Conservation (phyloP, 2,113 vertebrate genomes). For the Grammomys surdaster region DNA sequence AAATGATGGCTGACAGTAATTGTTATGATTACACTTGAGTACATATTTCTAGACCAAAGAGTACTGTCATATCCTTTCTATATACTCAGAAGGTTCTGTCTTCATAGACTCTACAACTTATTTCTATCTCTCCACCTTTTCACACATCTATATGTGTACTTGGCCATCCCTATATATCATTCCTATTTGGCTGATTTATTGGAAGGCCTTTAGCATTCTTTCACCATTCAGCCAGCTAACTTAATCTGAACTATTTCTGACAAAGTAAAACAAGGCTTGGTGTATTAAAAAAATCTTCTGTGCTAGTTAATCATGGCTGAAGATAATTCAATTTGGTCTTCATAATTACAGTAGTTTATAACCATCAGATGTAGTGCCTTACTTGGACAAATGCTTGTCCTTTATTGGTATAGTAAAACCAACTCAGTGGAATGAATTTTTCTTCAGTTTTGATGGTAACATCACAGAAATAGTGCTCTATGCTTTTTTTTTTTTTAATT, state of each 20-base stretch:
- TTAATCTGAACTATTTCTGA: slow-evolving; percentile 80
- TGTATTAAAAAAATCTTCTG: slow-evolving; percentile 80
- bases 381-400: slow-evolving; percentile 71
- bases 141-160: background rate
- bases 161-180: background rate
- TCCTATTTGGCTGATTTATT: background rate
- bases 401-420: slow-evolving; percentile 63
- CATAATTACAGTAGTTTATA: slow-evolving; percentile 73
- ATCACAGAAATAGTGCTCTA: slow-evolving; percentile 80
- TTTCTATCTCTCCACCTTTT: background rate
- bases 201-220: background rate
- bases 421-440: slow-evolving; percentile 36
- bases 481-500: slow-evolving; percentile 79
- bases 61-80: background rate
- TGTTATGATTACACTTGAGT: background rate
- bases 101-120: background rate
- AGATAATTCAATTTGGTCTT: slow-evolving; percentile 80
- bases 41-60: background rate
- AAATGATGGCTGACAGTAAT: background rate
- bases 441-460: slow-evolving; percentile 79
- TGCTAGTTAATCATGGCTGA: slow-evolving; percentile 77
- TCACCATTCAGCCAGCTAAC: slow-evolving; percentile 68
- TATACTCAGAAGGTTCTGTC: background rate
- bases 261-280: slow-evolving; percentile 71
- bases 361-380: slow-evolving; percentile 6